These are phyloP conservation scores for Ormyrus nitidulus DNA, from an alignment of 2,888 invertebrate genomes.

Conservation along the genomic window DNA sequence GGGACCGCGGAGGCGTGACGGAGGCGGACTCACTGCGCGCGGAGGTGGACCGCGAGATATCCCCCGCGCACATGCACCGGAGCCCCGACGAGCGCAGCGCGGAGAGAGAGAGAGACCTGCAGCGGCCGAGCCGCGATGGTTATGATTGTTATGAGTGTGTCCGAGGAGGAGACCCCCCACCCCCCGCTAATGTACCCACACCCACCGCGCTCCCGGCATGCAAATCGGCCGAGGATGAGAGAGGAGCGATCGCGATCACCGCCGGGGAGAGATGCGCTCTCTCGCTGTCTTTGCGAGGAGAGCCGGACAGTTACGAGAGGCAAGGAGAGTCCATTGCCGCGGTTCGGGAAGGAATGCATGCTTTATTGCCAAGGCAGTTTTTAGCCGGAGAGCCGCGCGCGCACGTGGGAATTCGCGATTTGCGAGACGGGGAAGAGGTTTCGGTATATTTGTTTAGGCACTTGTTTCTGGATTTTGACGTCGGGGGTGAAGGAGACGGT, in stretches of 20 bases:
- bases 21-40: conserved; percentile 73
- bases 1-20: conserved; percentile 65
- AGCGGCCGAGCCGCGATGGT: conserved; percentile 62
- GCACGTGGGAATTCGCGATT: too few relatives aligned
- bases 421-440: too few relatives aligned
- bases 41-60: conserved; percentile 71
- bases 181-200: conserved; percentile 65
- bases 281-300: not conserved
- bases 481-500: too few relatives aligned
- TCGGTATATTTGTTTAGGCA: too few relatives aligned
- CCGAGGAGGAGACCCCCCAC: conserved; percentile 63
- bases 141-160: conserved; percentile 74
- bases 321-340: conserved; percentile 3
- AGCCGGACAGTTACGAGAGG: not conserved
- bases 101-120: not conserved
- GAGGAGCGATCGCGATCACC: not conserved
- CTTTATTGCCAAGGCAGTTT: too few relatives aligned
- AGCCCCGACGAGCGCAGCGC: conserved; percentile 25
- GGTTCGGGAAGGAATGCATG: too few relatives aligned
- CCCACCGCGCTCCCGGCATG: conserved; percentile 60
- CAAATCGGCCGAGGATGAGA: conserved; percentile 11
- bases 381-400: too few relatives aligned
- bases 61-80: conserved; percentile 24
- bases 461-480: too few relatives aligned
- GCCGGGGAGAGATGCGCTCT: conserved; percentile 16